A percentile compares a stretch with the other conserved stretches of the same genome.
Evolutionary conservation across 2,888 invertebrate genomes (phyloP).

Genomic region (Phrixothrix hirtus): DNA sequence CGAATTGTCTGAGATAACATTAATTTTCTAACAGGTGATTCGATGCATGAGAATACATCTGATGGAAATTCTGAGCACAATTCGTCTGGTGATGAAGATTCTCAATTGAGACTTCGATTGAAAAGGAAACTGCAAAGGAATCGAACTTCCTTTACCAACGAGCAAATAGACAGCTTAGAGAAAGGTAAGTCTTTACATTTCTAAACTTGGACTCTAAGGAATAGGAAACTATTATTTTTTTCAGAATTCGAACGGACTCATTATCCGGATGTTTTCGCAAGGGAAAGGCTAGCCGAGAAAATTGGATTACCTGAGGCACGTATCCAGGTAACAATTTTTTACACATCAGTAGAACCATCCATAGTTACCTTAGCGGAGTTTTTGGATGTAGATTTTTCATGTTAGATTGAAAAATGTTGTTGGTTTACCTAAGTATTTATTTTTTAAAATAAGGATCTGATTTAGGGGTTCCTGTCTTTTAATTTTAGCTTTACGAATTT

Average conservation of each 20-base stretch:
- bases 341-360: constrained; percentile 38
- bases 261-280: constrained; percentile 95
- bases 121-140: constrained; percentile 97
- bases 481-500: no score
- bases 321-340: constrained; percentile 88
- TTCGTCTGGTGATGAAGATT: constrained; percentile 87
- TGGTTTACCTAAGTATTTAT: no score
- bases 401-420: no score
- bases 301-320: constrained; percentile 98
- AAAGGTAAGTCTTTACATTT: constrained; percentile 73
- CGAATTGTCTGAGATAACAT: no score
- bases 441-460: no score
- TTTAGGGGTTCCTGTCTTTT: no score
- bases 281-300: constrained; percentile 94
- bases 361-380: constrained; percentile 11
- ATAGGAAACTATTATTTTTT: constrained; percentile 10
- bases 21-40: constrained; percentile 28
- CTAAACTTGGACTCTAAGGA: constrained; percentile 5
- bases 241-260: constrained; percentile 96
- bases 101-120: constrained; percentile 88
- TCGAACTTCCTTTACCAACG: constrained; percentile 96
- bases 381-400: no score
- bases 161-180: constrained; percentile 97
- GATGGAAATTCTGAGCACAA: constrained; percentile 91
- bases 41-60: constrained; percentile 71